phyloP scores from a whole-genome alignment of 2,113 vertebrate genomes.

The Morphnarchus princeps region DNA sequence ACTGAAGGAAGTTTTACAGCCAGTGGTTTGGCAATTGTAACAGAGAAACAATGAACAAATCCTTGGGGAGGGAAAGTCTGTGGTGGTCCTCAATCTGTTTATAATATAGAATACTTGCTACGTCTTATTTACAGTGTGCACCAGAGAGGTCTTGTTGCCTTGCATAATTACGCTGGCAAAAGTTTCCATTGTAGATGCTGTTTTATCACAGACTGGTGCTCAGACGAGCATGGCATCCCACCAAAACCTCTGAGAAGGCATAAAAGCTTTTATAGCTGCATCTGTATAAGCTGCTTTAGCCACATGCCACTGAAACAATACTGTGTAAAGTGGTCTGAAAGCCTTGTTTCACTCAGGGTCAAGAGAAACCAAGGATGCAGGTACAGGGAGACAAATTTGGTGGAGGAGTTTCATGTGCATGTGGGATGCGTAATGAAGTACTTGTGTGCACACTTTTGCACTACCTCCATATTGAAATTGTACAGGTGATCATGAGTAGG shows the following conservation, averaged over 20 bases:
- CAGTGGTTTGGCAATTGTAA: conserved; percentile 33
- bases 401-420: background rate
- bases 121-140: background rate
- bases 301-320: background rate
- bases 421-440: background rate
- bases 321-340: background rate
- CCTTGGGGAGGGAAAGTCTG: background rate
- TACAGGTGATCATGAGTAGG: background rate
- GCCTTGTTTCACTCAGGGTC: background rate
- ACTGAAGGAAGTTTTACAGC: conserved; percentile 8
- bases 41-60: conserved; percentile 21
- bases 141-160: background rate
- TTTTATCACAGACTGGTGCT: background rate
- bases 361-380: background rate
- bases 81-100: conserved; percentile 46
- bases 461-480: background rate
- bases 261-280: background rate
- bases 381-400: background rate
- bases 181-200: background rate
- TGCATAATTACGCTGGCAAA: background rate
- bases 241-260: background rate
- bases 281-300: background rate
- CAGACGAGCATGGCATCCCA: background rate
- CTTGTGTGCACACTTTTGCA: rapidly evolving
- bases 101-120: background rate